Base-by-base conservation (phyloP, 1,140 invertebrate genomes). In the Helicoverpa armigera region DNA sequence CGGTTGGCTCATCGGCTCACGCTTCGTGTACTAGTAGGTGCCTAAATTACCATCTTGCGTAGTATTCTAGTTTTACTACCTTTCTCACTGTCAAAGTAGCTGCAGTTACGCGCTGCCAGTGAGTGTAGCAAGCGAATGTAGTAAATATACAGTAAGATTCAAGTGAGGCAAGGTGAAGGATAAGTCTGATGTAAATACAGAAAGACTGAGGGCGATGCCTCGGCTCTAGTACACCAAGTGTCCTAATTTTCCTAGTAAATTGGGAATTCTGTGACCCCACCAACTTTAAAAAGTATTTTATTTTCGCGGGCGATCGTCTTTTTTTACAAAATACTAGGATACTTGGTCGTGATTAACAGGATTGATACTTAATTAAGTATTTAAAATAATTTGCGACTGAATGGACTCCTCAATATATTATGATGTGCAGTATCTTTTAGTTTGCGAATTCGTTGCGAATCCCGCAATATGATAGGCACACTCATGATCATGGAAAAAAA, bases 131-230 rank as follows among this genome's bases (percentile, higher is more conserved):
- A 69, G 43, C 50, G 65, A 50, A 69, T 50, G 43, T 69, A 23
- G 43, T 43, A 12, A 69, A 69, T 69, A 35, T 5, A 10, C 35
- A 11, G 35, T 35, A 18, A 63, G 43, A 10, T 50, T 48, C 50
- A 72, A 72, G 69, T 31, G 16, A 16, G 48, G 48, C 51, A 72
- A 70, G 69, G 50, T 72, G 69, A 72, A 72, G 69, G 67, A 23
- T 53, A 53, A 54, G 69, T 13, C 29, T n/a, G 48, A 53, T 53
- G 23, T 51, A 72, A 72, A 29, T 31, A 72, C 23, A 31, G 14
- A 53, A 9, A 70, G 18, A 18, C 11, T 13, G 48, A 29, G 18
- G 43, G 53, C 35, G 63, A 48, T 50, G 16, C 12, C 1, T 43
- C 35, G 9, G 35, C 35, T 1, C 9, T 43, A 5, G 35, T 1